Percentiles rank a stretch among this genome's conserved stretches.
phyloP scores from a whole-genome alignment of 2,888 invertebrate genomes.

The Poecilus cupreus region DNA sequence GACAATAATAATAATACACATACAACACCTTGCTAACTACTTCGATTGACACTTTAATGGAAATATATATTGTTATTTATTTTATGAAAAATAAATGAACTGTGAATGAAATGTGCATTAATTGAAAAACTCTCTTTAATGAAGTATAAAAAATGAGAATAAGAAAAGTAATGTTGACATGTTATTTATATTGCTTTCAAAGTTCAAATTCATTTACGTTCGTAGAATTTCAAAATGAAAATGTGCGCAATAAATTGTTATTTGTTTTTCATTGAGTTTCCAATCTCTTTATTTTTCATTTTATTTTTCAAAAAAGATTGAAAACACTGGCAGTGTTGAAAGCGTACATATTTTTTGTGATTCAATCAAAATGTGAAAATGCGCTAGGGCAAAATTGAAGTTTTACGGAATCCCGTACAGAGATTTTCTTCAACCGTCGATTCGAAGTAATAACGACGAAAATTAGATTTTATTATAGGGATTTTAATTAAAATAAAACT shows the following conservation, averaged over 20 bases:
- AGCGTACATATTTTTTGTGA: not conserved
- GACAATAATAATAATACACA: too few relatives aligned
- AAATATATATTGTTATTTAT: too few relatives aligned
- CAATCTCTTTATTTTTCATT: constrained; percentile 7
- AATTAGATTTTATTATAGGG: constrained; percentile 27
- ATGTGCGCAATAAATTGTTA: not conserved
- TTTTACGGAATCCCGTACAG: not conserved
- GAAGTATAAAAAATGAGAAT: not conserved
- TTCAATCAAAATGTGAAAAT: constrained; percentile 19
- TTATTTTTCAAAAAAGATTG: not conserved
- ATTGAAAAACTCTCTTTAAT: too few relatives aligned
- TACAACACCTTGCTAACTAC: too few relatives aligned
- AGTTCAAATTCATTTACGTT: not conserved
- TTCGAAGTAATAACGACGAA: constrained; percentile 18
- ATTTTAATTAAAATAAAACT: constrained; percentile 33
- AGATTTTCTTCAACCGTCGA: not conserved
- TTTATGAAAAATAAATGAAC: too few relatives aligned
- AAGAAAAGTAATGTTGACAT: not conserved
- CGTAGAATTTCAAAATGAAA: not conserved
- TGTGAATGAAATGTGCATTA: too few relatives aligned
- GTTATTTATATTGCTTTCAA: not conserved
- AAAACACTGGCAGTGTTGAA: not conserved
- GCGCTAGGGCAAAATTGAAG: not conserved
- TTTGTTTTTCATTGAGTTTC: not conserved
- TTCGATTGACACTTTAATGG: too few relatives aligned